Evolutionary conservation across 2,888 invertebrate species (phyloP).

Genomic region (Norana najaformis): DNA sequence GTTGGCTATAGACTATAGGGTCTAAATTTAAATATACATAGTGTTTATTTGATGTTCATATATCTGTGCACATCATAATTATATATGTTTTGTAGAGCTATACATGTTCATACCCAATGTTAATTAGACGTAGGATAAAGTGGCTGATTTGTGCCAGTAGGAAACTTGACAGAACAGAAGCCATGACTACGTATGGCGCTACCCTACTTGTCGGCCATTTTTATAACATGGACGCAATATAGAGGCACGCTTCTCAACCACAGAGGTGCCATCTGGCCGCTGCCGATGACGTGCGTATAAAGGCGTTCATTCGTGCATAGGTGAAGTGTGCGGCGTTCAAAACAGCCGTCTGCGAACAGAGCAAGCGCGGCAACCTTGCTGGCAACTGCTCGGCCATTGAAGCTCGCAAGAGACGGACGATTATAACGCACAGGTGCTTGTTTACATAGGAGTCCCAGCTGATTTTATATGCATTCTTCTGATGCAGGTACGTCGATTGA

Average conservation of each 20-base stretch:
- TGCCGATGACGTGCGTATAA: not conserved
- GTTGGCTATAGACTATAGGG: too few relatives aligned
- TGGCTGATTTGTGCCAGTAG: not conserved
- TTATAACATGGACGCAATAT: too few relatives aligned
- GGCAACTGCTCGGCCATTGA: not conserved
- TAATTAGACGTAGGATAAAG: not conserved
- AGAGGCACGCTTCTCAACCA: not conserved
- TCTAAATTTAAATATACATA: too few relatives aligned
- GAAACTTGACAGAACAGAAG: not conserved
- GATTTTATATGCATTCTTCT: not conserved
- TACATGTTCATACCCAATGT: not conserved
- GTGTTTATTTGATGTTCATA: too few relatives aligned
- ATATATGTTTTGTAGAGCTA: too few relatives aligned
- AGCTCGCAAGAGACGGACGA: slow-evolving; percentile 9
- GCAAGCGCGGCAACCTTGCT: not conserved
- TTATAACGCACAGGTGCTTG: not conserved
- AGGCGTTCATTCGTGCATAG: not conserved
- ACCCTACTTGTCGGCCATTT: not conserved
- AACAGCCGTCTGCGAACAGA: not conserved
- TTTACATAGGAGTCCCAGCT: not conserved
- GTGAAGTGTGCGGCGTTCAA: not conserved
- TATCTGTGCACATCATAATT: too few relatives aligned
- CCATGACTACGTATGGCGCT: not conserved
- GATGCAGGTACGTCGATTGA: not conserved
- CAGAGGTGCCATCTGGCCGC: not conserved